Evolutionary conservation across 2,113 vertebrate species (phyloP).

Genomic region (Pseudopipra pipra): DNA sequence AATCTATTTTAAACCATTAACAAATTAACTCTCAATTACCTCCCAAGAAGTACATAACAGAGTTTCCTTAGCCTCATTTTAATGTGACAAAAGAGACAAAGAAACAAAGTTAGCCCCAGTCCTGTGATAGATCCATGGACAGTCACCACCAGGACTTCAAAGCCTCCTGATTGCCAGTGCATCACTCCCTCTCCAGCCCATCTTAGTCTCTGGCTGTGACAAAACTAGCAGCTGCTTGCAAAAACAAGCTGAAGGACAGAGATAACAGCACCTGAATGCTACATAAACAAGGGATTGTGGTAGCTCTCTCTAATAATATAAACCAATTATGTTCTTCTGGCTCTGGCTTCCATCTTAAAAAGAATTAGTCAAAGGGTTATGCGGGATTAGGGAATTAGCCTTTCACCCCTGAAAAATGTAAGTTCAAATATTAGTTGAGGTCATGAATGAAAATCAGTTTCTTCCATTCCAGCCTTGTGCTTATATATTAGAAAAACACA

Average conservation of each 20-base stretch:
- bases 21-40: neutral
- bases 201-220: neutral
- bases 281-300: neutral
- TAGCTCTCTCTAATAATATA: constrained; percentile 4
- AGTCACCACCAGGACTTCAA: neutral
- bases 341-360: constrained; percentile 21
- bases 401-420: constrained; percentile 27
- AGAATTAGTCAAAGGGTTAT: constrained; percentile 12
- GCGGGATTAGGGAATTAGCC: constrained; percentile 3
- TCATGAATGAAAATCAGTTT: constrained; percentile 12
- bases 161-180: neutral
- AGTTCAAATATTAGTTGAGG: neutral
- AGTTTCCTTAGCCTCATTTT: neutral
- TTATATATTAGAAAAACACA: neutral
- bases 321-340: constrained; percentile 36
- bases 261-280: constrained; percentile 49
- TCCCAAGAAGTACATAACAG: neutral
- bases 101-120: neutral
- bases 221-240: constrained; percentile 1
- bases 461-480: neutral
- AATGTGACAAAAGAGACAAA: neutral
- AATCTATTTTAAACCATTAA: neutral
- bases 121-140: neutral
- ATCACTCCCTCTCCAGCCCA: neutral
- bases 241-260: constrained; percentile 48